A percentile compares a stretch with the other conserved stretches of the same genome.
Evolutionary conservation across 2,888 invertebrate species (phyloP).

Genomic region (Smittia aterrima): DNA sequence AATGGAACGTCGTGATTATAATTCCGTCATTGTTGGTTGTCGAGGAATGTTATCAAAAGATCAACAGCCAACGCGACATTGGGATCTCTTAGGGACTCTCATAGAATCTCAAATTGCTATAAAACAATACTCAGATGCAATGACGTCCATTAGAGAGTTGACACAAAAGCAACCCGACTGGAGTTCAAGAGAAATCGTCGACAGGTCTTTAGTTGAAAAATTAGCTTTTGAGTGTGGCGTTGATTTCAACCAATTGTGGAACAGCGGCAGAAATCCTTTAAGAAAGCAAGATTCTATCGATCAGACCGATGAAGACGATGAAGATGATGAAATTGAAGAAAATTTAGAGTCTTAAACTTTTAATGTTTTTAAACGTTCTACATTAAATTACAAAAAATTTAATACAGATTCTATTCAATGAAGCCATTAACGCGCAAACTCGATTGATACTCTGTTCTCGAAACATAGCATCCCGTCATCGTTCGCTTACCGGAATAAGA

Average conservation of each 20-base stretch:
- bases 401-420: neutral
- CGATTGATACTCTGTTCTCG: constrained; percentile 63
- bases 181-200: constrained; percentile 50
- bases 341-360: constrained; percentile 5
- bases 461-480: constrained; percentile 70
- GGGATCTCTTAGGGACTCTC: constrained; percentile 51
- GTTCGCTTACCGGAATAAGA: constrained; percentile 66
- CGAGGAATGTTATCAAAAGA: constrained; percentile 53
- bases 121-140: constrained; percentile 52
- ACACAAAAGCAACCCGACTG: constrained; percentile 51
- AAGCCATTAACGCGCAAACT: neutral
- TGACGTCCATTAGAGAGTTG: constrained; percentile 50
- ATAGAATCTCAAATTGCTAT: constrained; percentile 50
- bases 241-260: constrained; percentile 53
- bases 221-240: constrained; percentile 52
- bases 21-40: constrained; percentile 50
- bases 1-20: constrained; percentile 51
- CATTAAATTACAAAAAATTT: neutral
- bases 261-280: constrained; percentile 46
- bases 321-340: constrained; percentile 48
- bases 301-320: constrained; percentile 43
- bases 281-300: constrained; percentile 25
- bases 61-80: constrained; percentile 51
- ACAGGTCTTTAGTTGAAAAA: constrained; percentile 50
- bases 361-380: no score